These are phyloP conservation scores for Enteromius thamalakanensis DNA, from an alignment of 2,797 vertebrate genomes.

Conservation along the genomic window DNA sequence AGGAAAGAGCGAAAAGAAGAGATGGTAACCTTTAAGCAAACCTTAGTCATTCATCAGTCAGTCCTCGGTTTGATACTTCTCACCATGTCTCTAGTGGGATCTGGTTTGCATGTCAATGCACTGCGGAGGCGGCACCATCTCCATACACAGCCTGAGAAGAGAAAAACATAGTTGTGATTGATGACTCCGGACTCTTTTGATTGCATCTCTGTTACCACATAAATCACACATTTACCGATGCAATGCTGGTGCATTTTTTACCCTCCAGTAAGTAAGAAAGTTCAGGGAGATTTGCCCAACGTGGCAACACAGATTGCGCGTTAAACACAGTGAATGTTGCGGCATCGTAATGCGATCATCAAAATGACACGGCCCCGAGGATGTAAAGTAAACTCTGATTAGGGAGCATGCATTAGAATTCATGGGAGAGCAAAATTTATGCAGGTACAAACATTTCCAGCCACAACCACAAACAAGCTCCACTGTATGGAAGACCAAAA, in stretches of 20 bases:
- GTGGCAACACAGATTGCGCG: conserved; percentile 23
- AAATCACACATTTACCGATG: conserved; percentile 49
- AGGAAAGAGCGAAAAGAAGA: conserved; percentile 28
- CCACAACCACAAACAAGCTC: conserved; percentile 20
- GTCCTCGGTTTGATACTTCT: conserved; percentile 43
- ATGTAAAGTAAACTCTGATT: conserved; percentile 25
- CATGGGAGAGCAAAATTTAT: conserved; percentile 13
- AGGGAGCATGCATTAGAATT: conserved; percentile 9
- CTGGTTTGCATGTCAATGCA: conserved; percentile 56
- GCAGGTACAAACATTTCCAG: neutral
- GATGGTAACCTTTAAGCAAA: conserved; percentile 48
- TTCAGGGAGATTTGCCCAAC: conserved; percentile 29
- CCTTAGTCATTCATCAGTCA: conserved; percentile 52
- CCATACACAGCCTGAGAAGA: conserved; percentile 18
- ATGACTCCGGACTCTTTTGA: conserved; percentile 53
- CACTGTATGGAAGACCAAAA: neutral
- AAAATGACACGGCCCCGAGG: conserved; percentile 16
- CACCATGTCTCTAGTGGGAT: conserved; percentile 45
- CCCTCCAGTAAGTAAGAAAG: conserved; percentile 34
- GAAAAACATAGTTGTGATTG: conserved; percentile 51
- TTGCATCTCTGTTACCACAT: conserved; percentile 52
- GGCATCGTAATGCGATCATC: conserved; percentile 27
- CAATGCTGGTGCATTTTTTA: conserved; percentile 44
- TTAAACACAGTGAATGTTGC: conserved; percentile 6
- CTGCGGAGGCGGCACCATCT: conserved; percentile 26